Base-by-base conservation (phyloP, 2,113 vertebrate species). In the Saguinus imperator region DNA sequence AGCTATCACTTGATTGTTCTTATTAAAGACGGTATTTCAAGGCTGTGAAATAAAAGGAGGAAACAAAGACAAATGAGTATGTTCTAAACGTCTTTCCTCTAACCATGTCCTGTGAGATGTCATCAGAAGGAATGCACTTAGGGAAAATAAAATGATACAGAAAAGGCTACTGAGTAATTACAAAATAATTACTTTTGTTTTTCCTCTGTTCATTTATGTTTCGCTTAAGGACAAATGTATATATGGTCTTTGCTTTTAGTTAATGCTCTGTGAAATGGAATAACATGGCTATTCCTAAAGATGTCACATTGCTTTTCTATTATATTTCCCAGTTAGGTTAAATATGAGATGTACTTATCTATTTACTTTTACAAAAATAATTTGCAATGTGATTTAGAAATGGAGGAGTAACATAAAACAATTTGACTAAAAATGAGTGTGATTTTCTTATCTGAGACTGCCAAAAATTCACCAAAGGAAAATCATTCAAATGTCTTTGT, bases 21-120 rank as follows among this genome's bases (percentile, higher is more conserved):
- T 96, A 93, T 82, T 66, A 85, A 57, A 83, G 84, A 88, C 84
- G 16, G 6, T 55, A 48, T 95, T 96, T 96, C 76, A 95, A 95
- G 96, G 37, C n/a, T 64, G 3, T 85, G 14, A 20, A 91, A 58
- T 86, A 79, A 96, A 80, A 77, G 29, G 58, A 95, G 13, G 21
- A 83, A 81, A 96, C 80, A 35, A 57, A 80, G 43, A 3, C 68
- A 93, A 70, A 77, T 6, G 32, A 84, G 79, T 89, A 4, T 8
- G 2, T 9, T 89, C 18, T 10, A 14, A 91, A 81, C 70, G 80
- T 66, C 13, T 91, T 94, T 93, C 75, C 80, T 96, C 57, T 81
- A 81, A 40, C 64, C 40, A 0, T 21, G 7, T 91, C 80, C 35
- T 64, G 11, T 57, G 91, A 93, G 64, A 84, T 81, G 20, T 32